These are phyloP conservation scores for Lasioglossum marginatum DNA, from an alignment of 2,888 invertebrate species.

Conservation along the genomic window DNA sequence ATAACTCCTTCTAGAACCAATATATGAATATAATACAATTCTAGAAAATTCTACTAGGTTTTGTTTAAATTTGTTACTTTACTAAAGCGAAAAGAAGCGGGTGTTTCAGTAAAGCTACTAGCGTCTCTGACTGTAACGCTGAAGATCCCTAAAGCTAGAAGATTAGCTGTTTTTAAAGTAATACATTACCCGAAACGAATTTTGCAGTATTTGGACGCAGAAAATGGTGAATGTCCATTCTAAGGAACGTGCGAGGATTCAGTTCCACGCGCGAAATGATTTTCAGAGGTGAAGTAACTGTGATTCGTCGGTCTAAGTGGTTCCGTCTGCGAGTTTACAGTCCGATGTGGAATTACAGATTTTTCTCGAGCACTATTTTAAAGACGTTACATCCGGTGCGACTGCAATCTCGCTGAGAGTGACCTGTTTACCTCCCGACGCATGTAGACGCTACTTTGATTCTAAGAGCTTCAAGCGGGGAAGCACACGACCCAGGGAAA, in stretches of 20 bases:
- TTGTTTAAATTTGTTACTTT: no score
- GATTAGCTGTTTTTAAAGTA: not conserved
- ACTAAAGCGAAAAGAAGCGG: not conserved
- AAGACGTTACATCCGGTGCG: constrained; percentile 17
- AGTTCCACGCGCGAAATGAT: not conserved
- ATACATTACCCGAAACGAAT: not conserved
- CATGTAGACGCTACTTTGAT: constrained; percentile 18
- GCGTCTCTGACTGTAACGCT: no score
- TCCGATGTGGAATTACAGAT: constrained; percentile 18
- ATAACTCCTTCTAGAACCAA: not conserved
- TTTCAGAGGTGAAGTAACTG: not conserved
- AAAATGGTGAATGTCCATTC: not conserved
- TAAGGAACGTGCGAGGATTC: not conserved
- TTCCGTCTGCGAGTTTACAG: constrained; percentile 35
- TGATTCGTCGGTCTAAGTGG: not conserved
- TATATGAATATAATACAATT: not conserved
- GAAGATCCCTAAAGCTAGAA: not conserved
- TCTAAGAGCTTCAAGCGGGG: not conserved
- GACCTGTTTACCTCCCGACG: constrained; percentile 16
- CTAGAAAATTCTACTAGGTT: not conserved
- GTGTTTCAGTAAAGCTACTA: no score
- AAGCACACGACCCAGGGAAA: not conserved
- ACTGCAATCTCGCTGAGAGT: constrained; percentile 13
- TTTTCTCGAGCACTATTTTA: constrained; percentile 5
- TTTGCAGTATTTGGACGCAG: not conserved